These are phyloP conservation scores for Actinernus sp. DNA, from an alignment of 92 coral and sea anemone genomes.

Conservation along the genomic window DNA sequence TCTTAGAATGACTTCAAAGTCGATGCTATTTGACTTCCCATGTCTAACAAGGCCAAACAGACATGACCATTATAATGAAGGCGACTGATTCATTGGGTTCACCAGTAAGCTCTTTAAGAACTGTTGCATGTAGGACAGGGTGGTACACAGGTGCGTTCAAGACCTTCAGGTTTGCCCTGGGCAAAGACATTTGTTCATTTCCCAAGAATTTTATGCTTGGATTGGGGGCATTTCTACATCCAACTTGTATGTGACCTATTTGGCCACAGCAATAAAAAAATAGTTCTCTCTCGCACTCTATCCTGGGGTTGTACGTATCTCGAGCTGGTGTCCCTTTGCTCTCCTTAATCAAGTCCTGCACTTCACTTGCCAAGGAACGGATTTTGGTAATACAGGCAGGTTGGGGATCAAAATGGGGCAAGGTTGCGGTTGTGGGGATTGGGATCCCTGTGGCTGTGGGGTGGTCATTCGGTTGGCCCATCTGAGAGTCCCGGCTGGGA, in stretches of 20 bases:
- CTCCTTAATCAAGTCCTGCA: neutral
- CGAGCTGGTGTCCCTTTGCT: neutral
- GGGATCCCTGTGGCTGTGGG: conserved; percentile 3
- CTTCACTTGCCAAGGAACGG: neutral
- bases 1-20: conserved; percentile 27
- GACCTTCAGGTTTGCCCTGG: conserved; percentile 44
- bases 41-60: conserved; percentile 46
- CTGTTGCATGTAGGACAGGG: neutral
- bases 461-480: conserved; percentile 4
- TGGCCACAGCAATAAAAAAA: conserved; percentile 61
- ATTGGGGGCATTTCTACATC: conserved; percentile 41
- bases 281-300: neutral
- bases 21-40: conserved; percentile 58
- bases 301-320: neutral
- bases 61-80: conserved; percentile 3
- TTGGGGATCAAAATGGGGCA: no score
- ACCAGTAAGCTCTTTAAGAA: conserved; percentile 18
- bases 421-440: neutral
- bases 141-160: conserved; percentile 8
- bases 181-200: conserved; percentile 28
- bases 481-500: conserved; percentile 2
- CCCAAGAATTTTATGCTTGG: conserved; percentile 13
- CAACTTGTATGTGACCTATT: conserved; percentile 34
- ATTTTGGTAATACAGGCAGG: no score
- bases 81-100: conserved; percentile 54